phyloP scores from a whole-genome alignment of 2,113 vertebrate genomes.

The Equus przewalskii region DNA sequence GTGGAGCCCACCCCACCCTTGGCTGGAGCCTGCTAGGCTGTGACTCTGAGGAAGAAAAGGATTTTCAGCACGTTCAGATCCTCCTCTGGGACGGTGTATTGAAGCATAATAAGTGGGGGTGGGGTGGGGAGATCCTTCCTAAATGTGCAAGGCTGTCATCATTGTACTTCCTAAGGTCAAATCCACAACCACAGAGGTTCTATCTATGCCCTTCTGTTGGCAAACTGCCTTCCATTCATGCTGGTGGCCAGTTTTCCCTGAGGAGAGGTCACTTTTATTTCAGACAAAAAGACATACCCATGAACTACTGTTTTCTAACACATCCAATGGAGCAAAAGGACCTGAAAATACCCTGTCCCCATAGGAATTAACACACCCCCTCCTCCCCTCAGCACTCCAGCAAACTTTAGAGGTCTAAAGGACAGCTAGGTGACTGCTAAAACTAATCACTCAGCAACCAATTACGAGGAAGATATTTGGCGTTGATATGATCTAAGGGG shows the following conservation, averaged over 20 bases:
- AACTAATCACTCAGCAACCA: neutral
- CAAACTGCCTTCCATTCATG: neutral
- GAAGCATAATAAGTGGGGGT: too few relatives aligned
- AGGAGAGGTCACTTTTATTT: neutral
- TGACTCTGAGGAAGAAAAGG: neutral
- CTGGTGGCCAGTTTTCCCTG: neutral
- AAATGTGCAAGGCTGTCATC: neutral
- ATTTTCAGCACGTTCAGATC: neutral
- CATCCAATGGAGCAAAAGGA: neutral
- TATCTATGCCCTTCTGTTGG: neutral
- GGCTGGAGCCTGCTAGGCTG: neutral
- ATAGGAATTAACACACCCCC: neutral
- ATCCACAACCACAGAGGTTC: neutral
- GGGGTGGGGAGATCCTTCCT: neutral
- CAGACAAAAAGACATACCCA: neutral
- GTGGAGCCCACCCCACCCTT: neutral
- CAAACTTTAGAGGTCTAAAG: neutral
- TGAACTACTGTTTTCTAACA: neutral
- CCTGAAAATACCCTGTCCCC: neutral
- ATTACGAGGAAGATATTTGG: neutral
- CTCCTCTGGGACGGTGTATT: neutral
- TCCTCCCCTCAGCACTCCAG: neutral
- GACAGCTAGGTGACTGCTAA: neutral
- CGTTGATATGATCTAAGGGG: neutral
- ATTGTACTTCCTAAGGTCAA: neutral